Evolutionary conservation across 1,140 invertebrate species (phyloP).

Genomic region (Papilio helenus): DNA sequence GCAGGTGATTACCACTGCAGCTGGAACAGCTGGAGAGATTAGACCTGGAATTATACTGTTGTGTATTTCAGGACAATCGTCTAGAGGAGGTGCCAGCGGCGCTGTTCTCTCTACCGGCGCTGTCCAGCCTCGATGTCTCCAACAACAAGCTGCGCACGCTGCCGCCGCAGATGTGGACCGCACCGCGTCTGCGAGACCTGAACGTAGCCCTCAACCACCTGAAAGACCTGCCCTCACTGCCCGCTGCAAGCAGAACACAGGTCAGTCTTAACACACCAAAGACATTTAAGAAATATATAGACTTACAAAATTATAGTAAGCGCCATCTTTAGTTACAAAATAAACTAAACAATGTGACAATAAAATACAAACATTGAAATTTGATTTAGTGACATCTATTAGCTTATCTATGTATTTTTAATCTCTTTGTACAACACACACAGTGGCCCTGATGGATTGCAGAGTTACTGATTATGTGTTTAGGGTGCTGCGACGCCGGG

Average conservation of each 20-base stretch:
- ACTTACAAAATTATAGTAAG: no score
- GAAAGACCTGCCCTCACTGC: constrained; percentile 86
- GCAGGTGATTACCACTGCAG: constrained; percentile 79
- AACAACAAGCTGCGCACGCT: constrained; percentile 96
- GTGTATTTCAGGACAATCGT: constrained; percentile 90
- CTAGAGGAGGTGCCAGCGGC: constrained; percentile 91
- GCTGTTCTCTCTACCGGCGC: constrained; percentile 90
- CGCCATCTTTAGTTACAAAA: no score
- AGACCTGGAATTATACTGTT: neutral
- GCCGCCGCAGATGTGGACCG: constrained; percentile 94
- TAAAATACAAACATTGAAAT: neutral
- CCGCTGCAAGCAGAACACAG: constrained; percentile 44
- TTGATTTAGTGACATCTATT: no score
- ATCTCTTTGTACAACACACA: neutral
- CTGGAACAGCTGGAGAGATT: neutral
- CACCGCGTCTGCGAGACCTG: constrained; percentile 93
- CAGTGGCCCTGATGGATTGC: neutral
- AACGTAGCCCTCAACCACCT: constrained; percentile 97
- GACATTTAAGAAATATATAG: no score
- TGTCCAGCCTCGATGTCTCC: constrained; percentile 94
- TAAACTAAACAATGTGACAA: no score
- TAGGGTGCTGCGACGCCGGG: neutral
- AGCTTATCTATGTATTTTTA: no score
- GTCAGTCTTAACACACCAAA: constrained; percentile 38
- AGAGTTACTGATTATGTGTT: neutral